phyloP scores from a whole-genome alignment of 2,113 vertebrate species.

The Rhizomys pruinosus region DNA sequence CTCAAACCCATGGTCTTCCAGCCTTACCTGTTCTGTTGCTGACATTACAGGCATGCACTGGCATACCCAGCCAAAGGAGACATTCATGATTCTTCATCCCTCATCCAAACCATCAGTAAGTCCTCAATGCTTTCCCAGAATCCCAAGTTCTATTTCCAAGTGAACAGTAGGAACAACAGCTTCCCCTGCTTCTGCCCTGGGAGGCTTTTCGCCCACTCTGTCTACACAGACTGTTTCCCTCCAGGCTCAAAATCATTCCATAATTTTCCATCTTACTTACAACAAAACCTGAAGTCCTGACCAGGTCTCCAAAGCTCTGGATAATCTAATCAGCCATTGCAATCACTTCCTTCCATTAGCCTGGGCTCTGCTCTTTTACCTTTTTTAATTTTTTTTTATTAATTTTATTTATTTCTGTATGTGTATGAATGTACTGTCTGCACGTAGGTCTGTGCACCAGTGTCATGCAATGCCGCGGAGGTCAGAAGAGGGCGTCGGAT shows the following conservation, averaged over 20 bases:
- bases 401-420: too few species aligned
- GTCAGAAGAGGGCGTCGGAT: too few species aligned
- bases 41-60: neutral
- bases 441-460: too few species aligned
- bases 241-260: neutral
- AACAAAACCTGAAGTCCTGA: neutral
- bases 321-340: neutral
- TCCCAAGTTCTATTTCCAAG: neutral
- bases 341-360: neutral
- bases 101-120: neutral
- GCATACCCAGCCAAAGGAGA: neutral
- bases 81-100: neutral
- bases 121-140: neutral
- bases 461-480: too few species aligned
- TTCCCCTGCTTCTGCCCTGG: neutral
- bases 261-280: neutral
- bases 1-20: neutral
- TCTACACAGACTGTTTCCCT: neutral
- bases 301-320: accelerated
- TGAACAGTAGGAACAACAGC: neutral
- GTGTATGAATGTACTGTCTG: too few species aligned
- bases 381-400: too few species aligned
- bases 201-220: accelerated
- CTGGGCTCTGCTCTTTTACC: neutral
- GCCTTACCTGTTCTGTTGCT: neutral